Evolutionary conservation across 2,113 vertebrate genomes (phyloP).

Genomic region (Camelus dromedarius): DNA sequence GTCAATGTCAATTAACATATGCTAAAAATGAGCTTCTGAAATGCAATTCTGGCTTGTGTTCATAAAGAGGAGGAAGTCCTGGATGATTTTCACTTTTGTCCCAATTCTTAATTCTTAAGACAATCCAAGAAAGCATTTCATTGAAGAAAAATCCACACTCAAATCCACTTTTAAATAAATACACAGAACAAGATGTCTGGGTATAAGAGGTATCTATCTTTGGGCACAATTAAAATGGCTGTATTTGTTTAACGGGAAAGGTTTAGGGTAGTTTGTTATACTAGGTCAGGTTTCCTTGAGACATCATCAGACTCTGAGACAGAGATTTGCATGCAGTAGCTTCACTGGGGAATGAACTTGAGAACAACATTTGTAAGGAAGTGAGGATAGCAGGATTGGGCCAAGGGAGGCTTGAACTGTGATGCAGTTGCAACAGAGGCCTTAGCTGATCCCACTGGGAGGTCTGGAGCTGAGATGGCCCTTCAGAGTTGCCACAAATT

Average conservation of each 20-base stretch:
- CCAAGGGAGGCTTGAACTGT: neutral
- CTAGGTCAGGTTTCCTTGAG: neutral
- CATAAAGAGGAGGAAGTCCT: neutral
- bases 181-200: neutral
- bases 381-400: neutral
- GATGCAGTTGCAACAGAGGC: neutral
- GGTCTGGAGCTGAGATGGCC: neutral
- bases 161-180: constrained; percentile 17
- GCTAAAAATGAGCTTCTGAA: constrained; percentile 33
- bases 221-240: neutral
- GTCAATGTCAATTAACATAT: neutral
- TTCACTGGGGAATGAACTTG: neutral
- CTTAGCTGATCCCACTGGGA: neutral
- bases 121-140: neutral
- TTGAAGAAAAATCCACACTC: neutral
- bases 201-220: neutral
- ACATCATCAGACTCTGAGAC: neutral
- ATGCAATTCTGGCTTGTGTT: neutral
- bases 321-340: neutral
- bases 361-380: neutral
- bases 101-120: constrained; percentile 38
- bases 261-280: neutral
- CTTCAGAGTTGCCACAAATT: neutral
- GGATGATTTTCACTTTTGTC: neutral
- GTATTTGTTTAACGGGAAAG: neutral